These are phyloP conservation scores for Streblospio benedicti DNA, from an alignment of 1,140 invertebrate genomes.

Conservation along the genomic window DNA sequence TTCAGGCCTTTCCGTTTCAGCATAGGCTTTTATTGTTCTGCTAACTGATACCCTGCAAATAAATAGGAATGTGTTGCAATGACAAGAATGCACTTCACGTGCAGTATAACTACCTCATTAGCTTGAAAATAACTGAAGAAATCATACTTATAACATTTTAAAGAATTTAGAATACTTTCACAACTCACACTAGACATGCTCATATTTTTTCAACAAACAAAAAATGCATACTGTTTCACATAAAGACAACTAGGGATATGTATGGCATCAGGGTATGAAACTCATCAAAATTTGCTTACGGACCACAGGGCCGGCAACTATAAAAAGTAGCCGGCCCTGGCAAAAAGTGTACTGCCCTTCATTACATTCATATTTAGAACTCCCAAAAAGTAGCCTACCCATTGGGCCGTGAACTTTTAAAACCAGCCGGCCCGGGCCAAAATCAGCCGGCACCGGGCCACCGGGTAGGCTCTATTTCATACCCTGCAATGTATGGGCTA, in stretches of 20 bases:
- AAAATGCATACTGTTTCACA: neutral
- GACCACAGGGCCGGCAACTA: too few relatives aligned
- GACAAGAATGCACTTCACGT: too few relatives aligned
- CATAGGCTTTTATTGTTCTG: slow-evolving; percentile 60
- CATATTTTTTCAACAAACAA: neutral
- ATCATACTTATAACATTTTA: neutral
- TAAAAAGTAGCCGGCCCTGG: too few relatives aligned
- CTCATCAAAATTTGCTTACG: too few relatives aligned
- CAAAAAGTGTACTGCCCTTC: too few relatives aligned
- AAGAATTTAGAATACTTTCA: neutral
- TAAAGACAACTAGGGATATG: neutral
- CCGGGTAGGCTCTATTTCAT: too few relatives aligned
- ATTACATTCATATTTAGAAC: neutral
- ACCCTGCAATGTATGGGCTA: neutral
- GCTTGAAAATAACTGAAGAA: neutral
- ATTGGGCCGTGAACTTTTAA: neutral
- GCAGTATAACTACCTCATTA: slow-evolving; percentile 1
- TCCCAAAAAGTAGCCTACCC: neutral
- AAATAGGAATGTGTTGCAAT: neutral
- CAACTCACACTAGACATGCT: neutral
- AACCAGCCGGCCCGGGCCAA: too few relatives aligned
- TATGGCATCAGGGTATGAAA: too few relatives aligned
- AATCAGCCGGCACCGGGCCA: too few relatives aligned
- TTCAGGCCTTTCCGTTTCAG: slow-evolving; percentile 62
- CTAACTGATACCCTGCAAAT: slow-evolving; percentile 68